Evolutionary conservation across 2,888 invertebrate genomes (phyloP), one percentile per base, ranked within the genome.

Genomic region (Taenaris catops): DNA sequence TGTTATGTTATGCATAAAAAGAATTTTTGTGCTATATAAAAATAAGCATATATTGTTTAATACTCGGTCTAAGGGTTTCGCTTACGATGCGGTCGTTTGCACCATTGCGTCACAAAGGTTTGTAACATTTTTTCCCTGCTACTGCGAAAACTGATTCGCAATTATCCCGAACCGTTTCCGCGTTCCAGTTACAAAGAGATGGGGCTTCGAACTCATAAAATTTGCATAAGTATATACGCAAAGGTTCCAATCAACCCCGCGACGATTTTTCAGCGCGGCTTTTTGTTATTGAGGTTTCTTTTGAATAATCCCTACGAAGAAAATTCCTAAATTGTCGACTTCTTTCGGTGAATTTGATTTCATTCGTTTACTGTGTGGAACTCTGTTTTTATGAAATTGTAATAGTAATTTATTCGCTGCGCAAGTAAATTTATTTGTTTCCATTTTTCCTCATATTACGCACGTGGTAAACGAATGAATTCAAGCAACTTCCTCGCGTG

Each of bases 141-240:
- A 24, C 20, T 34, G 12, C 7, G 29, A 24, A 26, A 34, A 9
- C 29, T 21, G 28, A 33, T 19, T 36, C 26, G 26, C 25, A 20
- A 39, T 36, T 18, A 23, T 25, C 21, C 26, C 23, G 28, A 27
- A 18, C 23, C 43, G 26, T 25, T 36, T 25, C 32, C 29, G 28
- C 8, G 25, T 36, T 18, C 25, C 27, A 23, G 28, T 29, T 41
- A 33, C 43, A 35, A 33, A 37, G 34, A 40, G 27, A 36, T 40
- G 32, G 40, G 37, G 38, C 38, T 43, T 35, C 29, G 26, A 38
- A 28, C 37, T 43, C 43, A 33, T 43, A 31, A 37, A 40, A 49
- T 49, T 47, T 49, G 43, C 49, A 47, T 47, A 47, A 41, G 39
- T 28, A 34, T 41, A 45, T 39, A 46, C 46, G 46, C 32, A 44